Percentiles rank a stretch among this genome's conserved stretches.
phyloP scores from a whole-genome alignment of 1,140 invertebrate species.

The Meloidogyne floridensis region DNA sequence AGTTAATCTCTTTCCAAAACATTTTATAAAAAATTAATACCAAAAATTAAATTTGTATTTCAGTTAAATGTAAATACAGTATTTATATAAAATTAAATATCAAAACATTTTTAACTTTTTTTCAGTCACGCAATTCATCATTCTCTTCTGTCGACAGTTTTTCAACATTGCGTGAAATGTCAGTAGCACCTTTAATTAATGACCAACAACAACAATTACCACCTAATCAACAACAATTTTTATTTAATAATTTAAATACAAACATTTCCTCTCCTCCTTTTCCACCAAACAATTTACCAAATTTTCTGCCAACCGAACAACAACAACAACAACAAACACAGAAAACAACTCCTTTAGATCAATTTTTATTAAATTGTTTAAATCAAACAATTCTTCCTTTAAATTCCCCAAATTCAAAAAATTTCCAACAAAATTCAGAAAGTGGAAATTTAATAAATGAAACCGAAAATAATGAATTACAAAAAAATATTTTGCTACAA shows the following conservation, averaged over 20 bases:
- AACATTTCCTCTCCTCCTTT: neutral
- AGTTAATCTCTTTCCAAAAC: no score
- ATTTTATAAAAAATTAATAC: no score
- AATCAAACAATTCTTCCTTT: neutral
- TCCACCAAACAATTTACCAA: neutral
- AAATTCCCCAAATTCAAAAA: neutral
- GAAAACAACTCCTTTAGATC: neutral
- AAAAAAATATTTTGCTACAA: slow-evolving; percentile 14
- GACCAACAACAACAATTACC: neutral
- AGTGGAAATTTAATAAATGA: slow-evolving; percentile 9
- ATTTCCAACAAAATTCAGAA: neutral
- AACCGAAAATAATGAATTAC: neutral
- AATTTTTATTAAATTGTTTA: slow-evolving; percentile 6
- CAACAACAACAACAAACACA: neutral
- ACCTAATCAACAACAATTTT: neutral
- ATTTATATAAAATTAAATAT: no score
- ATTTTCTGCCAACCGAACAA: neutral
- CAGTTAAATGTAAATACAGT: no score
- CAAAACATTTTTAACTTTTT: neutral
- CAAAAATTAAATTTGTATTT: no score
- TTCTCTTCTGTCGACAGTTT: neutral
- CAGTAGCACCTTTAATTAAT: neutral
- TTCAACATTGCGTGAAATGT: neutral
- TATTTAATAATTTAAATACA: slow-evolving; percentile 1
- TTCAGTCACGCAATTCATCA: slow-evolving; percentile 4